Evolutionary conservation across 2,888 invertebrate species (phyloP).

Genomic region (Dinocampus coccinellae): DNA sequence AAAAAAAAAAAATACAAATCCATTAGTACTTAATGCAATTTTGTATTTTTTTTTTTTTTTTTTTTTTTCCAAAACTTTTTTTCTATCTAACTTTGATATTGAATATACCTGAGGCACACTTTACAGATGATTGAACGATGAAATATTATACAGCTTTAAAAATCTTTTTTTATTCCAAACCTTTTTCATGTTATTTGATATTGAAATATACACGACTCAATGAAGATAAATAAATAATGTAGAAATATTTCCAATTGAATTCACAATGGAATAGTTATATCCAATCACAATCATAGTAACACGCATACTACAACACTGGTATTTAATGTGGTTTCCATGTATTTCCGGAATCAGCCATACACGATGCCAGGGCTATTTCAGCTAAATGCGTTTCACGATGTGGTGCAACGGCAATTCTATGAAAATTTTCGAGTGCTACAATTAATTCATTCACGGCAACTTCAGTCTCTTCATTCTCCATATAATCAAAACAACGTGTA

Average conservation of each 20-base stretch:
- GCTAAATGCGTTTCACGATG: conserved; percentile 78
- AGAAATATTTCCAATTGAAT: neutral
- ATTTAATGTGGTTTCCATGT: conserved; percentile 43
- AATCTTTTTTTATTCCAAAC: neutral
- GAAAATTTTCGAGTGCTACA: conserved; percentile 74
- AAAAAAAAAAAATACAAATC: too few species aligned
- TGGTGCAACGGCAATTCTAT: conserved; percentile 76
- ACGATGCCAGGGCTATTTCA: conserved; percentile 78
- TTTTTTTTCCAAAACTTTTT: too few species aligned
- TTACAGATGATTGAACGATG: too few species aligned
- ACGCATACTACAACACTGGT: too few species aligned
- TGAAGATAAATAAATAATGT: neutral
- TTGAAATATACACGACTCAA: neutral
- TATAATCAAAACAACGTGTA: conserved; percentile 67
- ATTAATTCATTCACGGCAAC: conserved; percentile 74
- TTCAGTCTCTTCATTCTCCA: conserved; percentile 72
- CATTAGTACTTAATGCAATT: neutral
- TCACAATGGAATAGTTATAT: neutral
- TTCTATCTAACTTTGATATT: too few species aligned
- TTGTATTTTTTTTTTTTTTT: too few species aligned
- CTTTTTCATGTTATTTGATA: neutral
- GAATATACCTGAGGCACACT: too few species aligned
- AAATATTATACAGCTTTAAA: too few species aligned
- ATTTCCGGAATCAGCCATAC: conserved; percentile 75
- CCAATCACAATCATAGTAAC: too few species aligned